These are phyloP conservation scores for Drosophila saltans DNA, from an alignment of 1,140 invertebrate species.

Conservation along the genomic window DNA sequence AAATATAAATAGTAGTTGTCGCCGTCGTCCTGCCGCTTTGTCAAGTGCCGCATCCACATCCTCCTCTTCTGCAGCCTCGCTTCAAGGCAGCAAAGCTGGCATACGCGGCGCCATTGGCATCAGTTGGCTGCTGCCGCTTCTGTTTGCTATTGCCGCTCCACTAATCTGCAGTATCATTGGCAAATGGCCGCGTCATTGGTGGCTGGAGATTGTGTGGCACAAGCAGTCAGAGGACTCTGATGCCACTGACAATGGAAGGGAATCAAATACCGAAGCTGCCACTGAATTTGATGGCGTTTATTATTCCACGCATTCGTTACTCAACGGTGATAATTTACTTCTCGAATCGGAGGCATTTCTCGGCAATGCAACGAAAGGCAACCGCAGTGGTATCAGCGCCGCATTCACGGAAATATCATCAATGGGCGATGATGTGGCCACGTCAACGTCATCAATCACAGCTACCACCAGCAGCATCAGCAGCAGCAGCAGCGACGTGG, in stretches of 20 bases:
- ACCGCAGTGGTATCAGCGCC: neutral
- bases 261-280: neutral
- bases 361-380: constrained; percentile 50
- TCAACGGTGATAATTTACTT: constrained; percentile 75
- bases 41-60: constrained; percentile 1
- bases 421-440: constrained; percentile 44
- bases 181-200: constrained; percentile 82
- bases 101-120: constrained; percentile 81
- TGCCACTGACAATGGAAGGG: neutral
- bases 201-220: constrained; percentile 68
- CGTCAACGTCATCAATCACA: constrained; percentile 68
- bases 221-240: constrained; percentile 27
- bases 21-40: constrained; percentile 15
- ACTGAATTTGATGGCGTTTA: constrained; percentile 48
- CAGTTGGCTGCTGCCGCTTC: constrained; percentile 79
- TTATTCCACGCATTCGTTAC: constrained; percentile 64
- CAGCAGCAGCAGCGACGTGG: constrained; percentile 19
- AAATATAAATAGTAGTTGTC: constrained; percentile 8
- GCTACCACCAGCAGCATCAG: constrained; percentile 17
- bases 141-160: constrained; percentile 78
- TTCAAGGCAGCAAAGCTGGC: constrained; percentile 52
- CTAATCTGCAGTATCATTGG: constrained; percentile 83
- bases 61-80: neutral
- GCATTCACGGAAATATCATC: constrained; percentile 33
- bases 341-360: constrained; percentile 67